Conservation (phyloP, 2,888 invertebrate species). For the Hybos culiciformis region DNA sequence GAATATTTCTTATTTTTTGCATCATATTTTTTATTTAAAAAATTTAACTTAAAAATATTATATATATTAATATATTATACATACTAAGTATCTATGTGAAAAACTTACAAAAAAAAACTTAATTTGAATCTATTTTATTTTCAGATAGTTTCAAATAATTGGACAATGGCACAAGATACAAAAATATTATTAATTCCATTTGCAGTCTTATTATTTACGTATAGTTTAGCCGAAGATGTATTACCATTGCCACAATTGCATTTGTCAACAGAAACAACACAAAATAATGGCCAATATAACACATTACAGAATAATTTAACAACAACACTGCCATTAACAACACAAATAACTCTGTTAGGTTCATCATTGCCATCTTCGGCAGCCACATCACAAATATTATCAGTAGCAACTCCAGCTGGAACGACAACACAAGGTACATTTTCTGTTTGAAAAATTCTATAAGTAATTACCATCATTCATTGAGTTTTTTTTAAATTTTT, state of each 20-base stretch:
- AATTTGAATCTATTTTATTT: too few species aligned
- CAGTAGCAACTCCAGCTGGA: constrained; percentile 8
- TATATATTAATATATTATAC: too few species aligned
- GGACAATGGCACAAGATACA: constrained; percentile 17
- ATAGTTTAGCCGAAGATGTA: constrained; percentile 15
- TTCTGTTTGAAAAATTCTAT: constrained; percentile 1
- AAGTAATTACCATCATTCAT: constrained; percentile 11
- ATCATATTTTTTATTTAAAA: too few species aligned
- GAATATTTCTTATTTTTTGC: too few species aligned
- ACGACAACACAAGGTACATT: constrained; percentile 8
- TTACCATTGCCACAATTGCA: constrained; percentile 13
- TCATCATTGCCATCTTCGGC: not conserved
- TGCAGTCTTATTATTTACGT: constrained; percentile 15
- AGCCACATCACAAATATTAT: not conserved
- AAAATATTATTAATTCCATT: constrained; percentile 15
- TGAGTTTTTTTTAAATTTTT: constrained; percentile 10
- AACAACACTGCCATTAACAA: constrained; percentile 7
- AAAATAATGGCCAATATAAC: not conserved
- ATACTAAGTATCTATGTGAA: too few species aligned
- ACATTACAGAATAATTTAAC: constrained; percentile 6
- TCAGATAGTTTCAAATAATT: too few species aligned
- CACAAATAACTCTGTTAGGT: constrained; percentile 4
- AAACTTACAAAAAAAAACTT: too few species aligned
- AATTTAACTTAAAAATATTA: too few species aligned
- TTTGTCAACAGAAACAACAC: constrained; percentile 12